These are phyloP conservation scores for Bradypus variegatus DNA, from an alignment of 2,797 vertebrate genomes.

Conservation along the genomic window DNA sequence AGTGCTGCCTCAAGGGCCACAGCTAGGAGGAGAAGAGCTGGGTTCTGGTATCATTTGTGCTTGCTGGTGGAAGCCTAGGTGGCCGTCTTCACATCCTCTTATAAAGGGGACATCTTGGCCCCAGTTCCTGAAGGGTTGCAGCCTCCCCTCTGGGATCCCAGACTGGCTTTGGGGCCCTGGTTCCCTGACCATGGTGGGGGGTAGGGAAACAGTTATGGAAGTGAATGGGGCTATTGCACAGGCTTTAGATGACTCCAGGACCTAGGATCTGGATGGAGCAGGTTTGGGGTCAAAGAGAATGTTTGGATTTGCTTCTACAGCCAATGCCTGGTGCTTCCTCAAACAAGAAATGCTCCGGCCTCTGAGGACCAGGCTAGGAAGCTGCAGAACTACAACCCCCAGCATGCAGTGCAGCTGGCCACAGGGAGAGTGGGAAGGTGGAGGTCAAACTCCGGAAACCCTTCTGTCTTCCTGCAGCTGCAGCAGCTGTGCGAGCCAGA, in stretches of 20 bases:
- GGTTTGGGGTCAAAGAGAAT: background rate
- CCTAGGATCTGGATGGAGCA: background rate
- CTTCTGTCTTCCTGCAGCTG: background rate
- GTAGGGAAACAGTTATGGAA: too few relatives aligned
- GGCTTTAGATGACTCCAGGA: background rate
- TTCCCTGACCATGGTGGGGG: background rate
- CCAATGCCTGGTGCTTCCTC: background rate
- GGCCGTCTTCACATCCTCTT: background rate
- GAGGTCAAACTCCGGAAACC: constrained; percentile 19
- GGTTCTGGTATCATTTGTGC: background rate
- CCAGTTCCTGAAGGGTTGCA: background rate
- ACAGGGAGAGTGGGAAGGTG: background rate
- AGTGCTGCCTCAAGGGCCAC: constrained; percentile 8
- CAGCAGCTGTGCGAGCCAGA: constrained; percentile 9
- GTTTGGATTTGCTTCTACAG: background rate
- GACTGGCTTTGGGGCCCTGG: background rate
- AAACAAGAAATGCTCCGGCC: background rate
- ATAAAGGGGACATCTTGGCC: background rate
- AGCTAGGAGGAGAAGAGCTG: constrained; percentile 12
- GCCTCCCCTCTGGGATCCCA: background rate
- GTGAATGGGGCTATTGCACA: background rate
- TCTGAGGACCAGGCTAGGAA: background rate
- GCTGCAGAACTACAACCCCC: constrained; percentile 46
- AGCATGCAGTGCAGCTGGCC: background rate
- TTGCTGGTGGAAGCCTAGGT: background rate